These are phyloP conservation scores for Mactromeris polynyma DNA, from an alignment of 2,888 invertebrate species.

Conservation along the genomic window DNA sequence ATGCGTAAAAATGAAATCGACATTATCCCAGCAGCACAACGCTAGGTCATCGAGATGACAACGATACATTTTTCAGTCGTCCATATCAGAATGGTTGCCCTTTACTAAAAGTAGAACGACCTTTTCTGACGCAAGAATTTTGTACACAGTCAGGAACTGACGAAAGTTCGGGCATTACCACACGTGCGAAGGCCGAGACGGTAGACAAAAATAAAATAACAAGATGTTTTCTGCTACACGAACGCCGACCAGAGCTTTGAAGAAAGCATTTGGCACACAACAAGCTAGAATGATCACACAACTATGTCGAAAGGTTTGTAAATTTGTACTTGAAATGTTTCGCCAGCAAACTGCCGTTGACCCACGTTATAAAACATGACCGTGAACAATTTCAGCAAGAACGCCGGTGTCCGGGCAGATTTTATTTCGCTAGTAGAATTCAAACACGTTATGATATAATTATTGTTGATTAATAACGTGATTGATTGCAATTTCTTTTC, in stretches of 20 bases:
- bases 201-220: neutral
- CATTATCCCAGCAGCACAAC: too few relatives aligned
- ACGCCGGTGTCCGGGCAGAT: neutral
- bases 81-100: neutral
- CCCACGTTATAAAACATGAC: slow-evolving; percentile 18
- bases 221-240: slow-evolving; percentile 69
- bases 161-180: slow-evolving; percentile 54
- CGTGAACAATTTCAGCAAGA: slow-evolving; percentile 18
- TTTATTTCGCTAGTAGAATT: neutral
- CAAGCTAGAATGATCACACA: slow-evolving; percentile 72
- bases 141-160: slow-evolving; percentile 47
- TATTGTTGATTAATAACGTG: neutral
- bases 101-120: neutral
- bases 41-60: neutral
- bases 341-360: neutral
- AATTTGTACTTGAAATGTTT: neutral
- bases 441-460: neutral
- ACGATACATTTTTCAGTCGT: neutral
- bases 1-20: too few relatives aligned
- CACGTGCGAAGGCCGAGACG: slow-evolving; percentile 56
- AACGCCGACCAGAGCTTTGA: slow-evolving; percentile 61
- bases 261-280: slow-evolving; percentile 65
- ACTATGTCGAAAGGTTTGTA: slow-evolving; percentile 68
- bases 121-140: neutral
- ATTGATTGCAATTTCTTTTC: neutral